Conservation (phyloP, 2,888 invertebrate genomes). For the Oscheius sp. region DNA sequence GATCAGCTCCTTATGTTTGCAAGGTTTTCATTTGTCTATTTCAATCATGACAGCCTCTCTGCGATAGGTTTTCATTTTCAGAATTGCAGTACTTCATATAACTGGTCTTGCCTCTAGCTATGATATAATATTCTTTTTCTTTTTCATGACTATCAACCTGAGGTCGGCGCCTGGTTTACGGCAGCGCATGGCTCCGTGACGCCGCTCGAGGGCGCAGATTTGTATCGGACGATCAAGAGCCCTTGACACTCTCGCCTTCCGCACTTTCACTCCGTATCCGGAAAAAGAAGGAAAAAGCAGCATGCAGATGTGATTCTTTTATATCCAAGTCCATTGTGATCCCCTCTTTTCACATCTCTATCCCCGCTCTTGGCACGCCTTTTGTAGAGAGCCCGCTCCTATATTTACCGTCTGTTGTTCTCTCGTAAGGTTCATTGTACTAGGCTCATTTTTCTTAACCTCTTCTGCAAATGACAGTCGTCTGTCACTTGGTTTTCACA, state of each 20-base stretch:
- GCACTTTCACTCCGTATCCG: constrained; percentile 24
- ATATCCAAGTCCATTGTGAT: background rate
- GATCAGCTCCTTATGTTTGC: background rate
- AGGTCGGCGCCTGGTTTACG: constrained; percentile 28
- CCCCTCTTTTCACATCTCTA: background rate
- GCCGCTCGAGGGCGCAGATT: constrained; percentile 29
- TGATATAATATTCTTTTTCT: background rate
- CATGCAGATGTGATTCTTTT: background rate
- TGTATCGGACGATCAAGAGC: constrained; percentile 25
- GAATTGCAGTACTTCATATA: background rate
- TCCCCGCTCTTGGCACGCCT: constrained; percentile 3
- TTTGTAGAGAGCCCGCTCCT: constrained; percentile 7
- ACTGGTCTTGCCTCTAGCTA: background rate
- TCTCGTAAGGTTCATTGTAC: background rate
- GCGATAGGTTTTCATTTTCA: background rate
- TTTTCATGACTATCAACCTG: background rate
- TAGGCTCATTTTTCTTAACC: background rate
- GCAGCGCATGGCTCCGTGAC: constrained; percentile 30
- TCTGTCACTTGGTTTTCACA: background rate
- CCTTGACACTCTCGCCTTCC: constrained; percentile 30
- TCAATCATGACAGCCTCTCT: background rate
- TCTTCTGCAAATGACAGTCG: background rate
- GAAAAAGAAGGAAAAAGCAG: constrained; percentile 19
- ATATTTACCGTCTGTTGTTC: constrained; percentile 15
- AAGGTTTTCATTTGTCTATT: background rate